Conservation (phyloP, 92 coral and sea anemone genomes). For the Siderastrea radians region DNA sequence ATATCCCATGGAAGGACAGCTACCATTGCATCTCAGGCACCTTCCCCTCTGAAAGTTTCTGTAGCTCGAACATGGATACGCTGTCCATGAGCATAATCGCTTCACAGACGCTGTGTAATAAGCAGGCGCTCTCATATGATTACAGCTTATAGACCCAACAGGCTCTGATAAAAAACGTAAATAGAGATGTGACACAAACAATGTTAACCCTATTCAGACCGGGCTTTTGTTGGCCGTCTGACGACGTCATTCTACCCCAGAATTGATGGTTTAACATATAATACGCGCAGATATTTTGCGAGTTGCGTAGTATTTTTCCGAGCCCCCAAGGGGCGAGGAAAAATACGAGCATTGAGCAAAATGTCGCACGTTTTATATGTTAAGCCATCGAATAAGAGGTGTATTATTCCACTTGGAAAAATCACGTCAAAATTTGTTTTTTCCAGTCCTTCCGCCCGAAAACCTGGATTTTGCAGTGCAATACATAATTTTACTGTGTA, state of each 20-base stretch:
- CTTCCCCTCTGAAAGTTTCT: slow-evolving; percentile 44
- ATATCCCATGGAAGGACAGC: slow-evolving; percentile 65
- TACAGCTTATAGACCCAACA: slow-evolving; percentile 17
- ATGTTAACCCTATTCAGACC: neutral
- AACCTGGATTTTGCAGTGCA: too few species aligned
- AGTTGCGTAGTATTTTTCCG: too few species aligned
- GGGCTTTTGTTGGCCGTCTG: neutral
- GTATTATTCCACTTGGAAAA: too few species aligned
- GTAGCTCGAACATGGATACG: slow-evolving; percentile 52
- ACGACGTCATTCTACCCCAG: neutral
- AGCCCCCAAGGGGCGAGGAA: too few species aligned
- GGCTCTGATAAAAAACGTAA: neutral
- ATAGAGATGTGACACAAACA: neutral
- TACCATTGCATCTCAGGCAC: slow-evolving; percentile 40
- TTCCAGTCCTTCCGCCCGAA: too few species aligned
- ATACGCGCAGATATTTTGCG: too few species aligned
- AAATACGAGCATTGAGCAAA: too few species aligned
- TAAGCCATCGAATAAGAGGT: too few species aligned
- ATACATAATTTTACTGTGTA: too few species aligned
- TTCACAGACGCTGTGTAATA: slow-evolving; percentile 63
- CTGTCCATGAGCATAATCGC: slow-evolving; percentile 53
- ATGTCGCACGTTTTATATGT: too few species aligned
- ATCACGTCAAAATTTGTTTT: too few species aligned
- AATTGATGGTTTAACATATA: too few species aligned
- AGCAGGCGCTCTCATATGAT: slow-evolving; percentile 61